A percentile compares a stretch with the other conserved stretches of the same genome.
Evolutionary conservation across 2,113 vertebrate genomes (phyloP).

Genomic region (Rhinichthys klamathensis): DNA sequence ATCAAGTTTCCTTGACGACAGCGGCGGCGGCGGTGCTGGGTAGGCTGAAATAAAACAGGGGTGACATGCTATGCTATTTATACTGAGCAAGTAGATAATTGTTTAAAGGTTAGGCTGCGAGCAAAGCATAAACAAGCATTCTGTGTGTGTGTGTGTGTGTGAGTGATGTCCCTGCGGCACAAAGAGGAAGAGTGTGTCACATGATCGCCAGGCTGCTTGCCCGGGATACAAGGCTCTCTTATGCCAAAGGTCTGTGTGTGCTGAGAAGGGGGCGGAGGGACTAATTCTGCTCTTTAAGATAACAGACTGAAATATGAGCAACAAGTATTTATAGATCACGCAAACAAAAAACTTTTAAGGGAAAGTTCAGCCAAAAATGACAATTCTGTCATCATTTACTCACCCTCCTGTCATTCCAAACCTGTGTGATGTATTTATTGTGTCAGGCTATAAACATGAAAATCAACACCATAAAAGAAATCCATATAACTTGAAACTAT

Average conservation of each 20-base stretch:
- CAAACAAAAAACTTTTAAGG: background rate
- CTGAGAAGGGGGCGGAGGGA: background rate
- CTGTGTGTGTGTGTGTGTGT: conserved; percentile 27
- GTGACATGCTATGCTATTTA: conserved; percentile 67
- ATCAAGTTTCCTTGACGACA: conserved; percentile 62
- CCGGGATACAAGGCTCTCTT: conserved; percentile 34
- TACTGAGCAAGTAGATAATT: conserved; percentile 65
- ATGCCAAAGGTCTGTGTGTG: conserved; percentile 24
- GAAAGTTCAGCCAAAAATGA: background rate
- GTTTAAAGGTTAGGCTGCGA: conserved; percentile 66
- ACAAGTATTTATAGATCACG: background rate
- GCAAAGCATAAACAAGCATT: conserved; percentile 62
- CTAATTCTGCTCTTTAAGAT: conserved; percentile 22
- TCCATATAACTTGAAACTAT: background rate
- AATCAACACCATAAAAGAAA: background rate
- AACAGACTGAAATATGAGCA: background rate
- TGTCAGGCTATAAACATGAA: background rate
- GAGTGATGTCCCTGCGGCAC: background rate
- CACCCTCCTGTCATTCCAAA: background rate
- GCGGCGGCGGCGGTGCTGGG: conserved; percentile 43
- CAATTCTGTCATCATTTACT: background rate
- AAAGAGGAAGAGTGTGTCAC: conserved; percentile 35
- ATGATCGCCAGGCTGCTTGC: conserved; percentile 31
- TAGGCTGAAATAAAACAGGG: conserved; percentile 68
- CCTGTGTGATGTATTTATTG: background rate